Evolutionary conservation across 2,113 vertebrate genomes (phyloP).

Genomic region (Ancistrus triradiatus): DNA sequence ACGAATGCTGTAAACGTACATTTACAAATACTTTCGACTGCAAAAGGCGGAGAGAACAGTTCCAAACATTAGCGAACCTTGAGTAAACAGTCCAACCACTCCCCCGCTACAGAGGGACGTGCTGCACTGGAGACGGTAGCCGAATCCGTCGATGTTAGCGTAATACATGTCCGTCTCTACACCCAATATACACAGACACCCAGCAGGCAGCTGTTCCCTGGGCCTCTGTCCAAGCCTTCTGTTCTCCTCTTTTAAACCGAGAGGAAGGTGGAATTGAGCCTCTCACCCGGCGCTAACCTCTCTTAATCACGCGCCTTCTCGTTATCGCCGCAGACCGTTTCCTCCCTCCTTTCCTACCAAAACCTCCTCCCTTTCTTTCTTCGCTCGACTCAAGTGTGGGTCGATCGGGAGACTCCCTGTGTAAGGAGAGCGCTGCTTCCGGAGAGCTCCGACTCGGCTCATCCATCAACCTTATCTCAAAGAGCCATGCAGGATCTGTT

Average conservation of each 20-base stretch:
- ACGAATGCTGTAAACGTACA: no score
- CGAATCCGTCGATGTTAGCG: no score
- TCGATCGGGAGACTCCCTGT: constrained; percentile 14
- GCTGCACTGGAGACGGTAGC: no score
- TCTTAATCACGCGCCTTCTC: constrained; percentile 21
- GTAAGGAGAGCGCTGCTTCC: constrained; percentile 6
- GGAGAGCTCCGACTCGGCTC: constrained; percentile 16
- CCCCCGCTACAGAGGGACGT: no score
- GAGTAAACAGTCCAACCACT: no score
- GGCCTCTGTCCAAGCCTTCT: constrained; percentile 16
- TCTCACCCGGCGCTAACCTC: constrained; percentile 14
- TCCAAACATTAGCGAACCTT: no score
- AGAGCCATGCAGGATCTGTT: constrained; percentile 23
- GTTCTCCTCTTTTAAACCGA: background rate
- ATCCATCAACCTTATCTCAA: constrained; percentile 32
- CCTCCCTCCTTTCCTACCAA: background rate
- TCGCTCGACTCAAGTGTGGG: background rate
- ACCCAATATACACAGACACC: no score
- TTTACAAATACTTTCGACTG: no score
- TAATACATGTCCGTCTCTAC: no score
- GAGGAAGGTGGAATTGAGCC: constrained; percentile 3
- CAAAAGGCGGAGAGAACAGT: no score
- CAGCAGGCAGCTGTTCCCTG: background rate
- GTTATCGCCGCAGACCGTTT: constrained; percentile 9
- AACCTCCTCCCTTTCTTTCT: constrained; percentile 18